phyloP scores from a whole-genome alignment of 2,113 vertebrate species.

The Pseudorhombus dupliciocellatus region DNA sequence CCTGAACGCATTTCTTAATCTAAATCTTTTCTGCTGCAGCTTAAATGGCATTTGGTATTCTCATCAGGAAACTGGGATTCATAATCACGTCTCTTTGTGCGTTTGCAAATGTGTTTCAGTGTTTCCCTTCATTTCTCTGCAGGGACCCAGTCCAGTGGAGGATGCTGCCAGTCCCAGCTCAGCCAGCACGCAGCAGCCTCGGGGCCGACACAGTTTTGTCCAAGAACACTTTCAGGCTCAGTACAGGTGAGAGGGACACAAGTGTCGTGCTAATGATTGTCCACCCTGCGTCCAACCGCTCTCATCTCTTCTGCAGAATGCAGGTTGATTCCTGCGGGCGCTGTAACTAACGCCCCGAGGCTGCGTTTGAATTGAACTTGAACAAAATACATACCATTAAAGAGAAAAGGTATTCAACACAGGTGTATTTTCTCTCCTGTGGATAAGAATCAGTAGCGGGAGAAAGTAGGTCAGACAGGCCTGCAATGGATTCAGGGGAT shows the following conservation, averaged over 20 bases:
- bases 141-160: slow-evolving; percentile 73
- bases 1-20: too few species aligned
- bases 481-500: slow-evolving; percentile 37
- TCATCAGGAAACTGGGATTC: too few species aligned
- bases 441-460: slow-evolving; percentile 32
- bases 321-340: background rate
- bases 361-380: slow-evolving; percentile 30
- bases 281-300: background rate
- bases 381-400: slow-evolving; percentile 28
- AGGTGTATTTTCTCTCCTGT: slow-evolving; percentile 34
- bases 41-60: too few species aligned
- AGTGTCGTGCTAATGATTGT: background rate
- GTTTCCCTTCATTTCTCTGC: slow-evolving; percentile 17
- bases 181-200: slow-evolving; percentile 58
- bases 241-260: slow-evolving; percentile 85
- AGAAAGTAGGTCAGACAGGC: slow-evolving; percentile 59
- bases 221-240: slow-evolving; percentile 96
- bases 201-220: slow-evolving; percentile 88
- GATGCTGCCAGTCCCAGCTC: slow-evolving; percentile 49
- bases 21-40: too few species aligned
- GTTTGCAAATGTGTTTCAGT: background rate
- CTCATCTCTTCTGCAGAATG: slow-evolving; percentile 38
- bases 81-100: background rate
- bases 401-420: slow-evolving; percentile 26
- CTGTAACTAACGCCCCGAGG: slow-evolving; percentile 12